Evolutionary conservation across 2,797 vertebrate species (phyloP).

Genomic region (Chaetodon trifasciatus): DNA sequence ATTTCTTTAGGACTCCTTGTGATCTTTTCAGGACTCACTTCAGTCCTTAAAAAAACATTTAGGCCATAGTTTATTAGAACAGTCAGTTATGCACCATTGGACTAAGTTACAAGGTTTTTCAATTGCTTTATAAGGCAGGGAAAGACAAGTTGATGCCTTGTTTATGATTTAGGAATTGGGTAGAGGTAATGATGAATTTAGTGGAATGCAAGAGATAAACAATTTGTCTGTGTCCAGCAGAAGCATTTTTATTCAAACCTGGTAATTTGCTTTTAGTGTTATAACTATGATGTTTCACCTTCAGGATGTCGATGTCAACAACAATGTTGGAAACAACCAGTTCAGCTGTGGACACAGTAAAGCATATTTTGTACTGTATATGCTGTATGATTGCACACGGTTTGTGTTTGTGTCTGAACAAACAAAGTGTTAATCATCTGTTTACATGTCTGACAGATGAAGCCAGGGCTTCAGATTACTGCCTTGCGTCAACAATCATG

Average conservation of each 20-base stretch:
- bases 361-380: constrained; percentile 19
- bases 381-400: constrained; percentile 29
- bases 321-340: neutral
- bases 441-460: constrained; percentile 56
- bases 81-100: constrained; percentile 4
- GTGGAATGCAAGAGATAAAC: constrained; percentile 39
- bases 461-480: constrained; percentile 48
- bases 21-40: constrained; percentile 8
- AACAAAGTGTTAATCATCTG: constrained; percentile 54
- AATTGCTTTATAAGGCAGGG: constrained; percentile 45
- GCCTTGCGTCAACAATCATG: constrained; percentile 37
- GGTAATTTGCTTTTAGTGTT: constrained; percentile 9
- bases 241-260: constrained; percentile 21
- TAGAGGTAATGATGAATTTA: constrained; percentile 28
- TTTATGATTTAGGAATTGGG: constrained; percentile 28
- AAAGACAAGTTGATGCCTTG: constrained; percentile 18
- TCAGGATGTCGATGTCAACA: constrained; percentile 17
- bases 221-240: constrained; percentile 24
- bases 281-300: neutral
- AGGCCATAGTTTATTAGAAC: constrained; percentile 37
- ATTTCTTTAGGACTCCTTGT: constrained; percentile 8
- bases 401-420: constrained; percentile 50
- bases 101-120: constrained; percentile 33
- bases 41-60: constrained; percentile 44
- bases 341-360: neutral